Evolutionary conservation across 2,888 invertebrate species (phyloP).

Genomic region (Leptinotarsa juncta): DNA sequence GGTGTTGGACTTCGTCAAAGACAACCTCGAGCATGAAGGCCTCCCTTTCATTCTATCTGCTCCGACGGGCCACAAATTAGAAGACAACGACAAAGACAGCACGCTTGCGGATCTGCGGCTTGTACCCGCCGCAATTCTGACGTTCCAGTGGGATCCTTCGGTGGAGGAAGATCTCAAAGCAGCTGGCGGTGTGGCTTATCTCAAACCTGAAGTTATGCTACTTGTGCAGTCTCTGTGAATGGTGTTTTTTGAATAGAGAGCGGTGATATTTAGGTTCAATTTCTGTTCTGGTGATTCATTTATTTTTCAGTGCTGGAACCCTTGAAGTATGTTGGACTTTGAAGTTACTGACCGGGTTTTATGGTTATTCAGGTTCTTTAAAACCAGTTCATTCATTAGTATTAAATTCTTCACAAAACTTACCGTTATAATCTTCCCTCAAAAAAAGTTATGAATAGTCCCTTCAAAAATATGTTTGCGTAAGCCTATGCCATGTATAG

Average conservation of each 20-base stretch:
- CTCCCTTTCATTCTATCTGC: constrained; percentile 78
- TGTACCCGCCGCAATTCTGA: constrained; percentile 85
- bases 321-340: no score
- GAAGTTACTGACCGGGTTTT: no score
- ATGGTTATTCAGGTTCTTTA: no score
- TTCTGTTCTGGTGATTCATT: not conserved
- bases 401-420: no score
- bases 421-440: no score
- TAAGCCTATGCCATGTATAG: no score
- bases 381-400: no score
- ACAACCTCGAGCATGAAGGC: constrained; percentile 77
- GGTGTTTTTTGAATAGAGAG: not conserved
- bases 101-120: constrained; percentile 82
- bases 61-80: constrained; percentile 75
- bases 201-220: constrained; percentile 83
- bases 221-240: constrained; percentile 71
- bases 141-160: constrained; percentile 76
- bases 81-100: constrained; percentile 76
- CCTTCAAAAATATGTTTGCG: no score
- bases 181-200: constrained; percentile 71
- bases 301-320: not conserved
- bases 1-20: constrained; percentile 83
- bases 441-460: no score
- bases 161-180: constrained; percentile 69
- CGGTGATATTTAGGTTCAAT: not conserved